Conservation (phyloP, 2,113 vertebrate species). For the Lasiurus borealis region DNA sequence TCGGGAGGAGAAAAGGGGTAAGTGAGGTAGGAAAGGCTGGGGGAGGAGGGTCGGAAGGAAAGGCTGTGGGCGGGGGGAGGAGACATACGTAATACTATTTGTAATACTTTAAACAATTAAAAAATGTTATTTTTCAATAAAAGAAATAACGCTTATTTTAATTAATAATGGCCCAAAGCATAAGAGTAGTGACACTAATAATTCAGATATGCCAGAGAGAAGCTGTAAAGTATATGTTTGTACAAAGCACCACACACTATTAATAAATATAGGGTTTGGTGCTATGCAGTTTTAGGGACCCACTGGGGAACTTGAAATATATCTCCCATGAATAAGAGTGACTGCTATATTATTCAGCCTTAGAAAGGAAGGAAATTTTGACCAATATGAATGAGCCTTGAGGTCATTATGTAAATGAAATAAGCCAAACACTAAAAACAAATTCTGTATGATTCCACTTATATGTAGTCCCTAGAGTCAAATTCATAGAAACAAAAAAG, state of each 20-base stretch:
- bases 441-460: not conserved
- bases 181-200: not conserved
- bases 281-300: not conserved
- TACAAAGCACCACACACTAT: not conserved
- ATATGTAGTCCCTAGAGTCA: not conserved
- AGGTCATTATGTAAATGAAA: not conserved
- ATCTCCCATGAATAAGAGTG: not conserved
- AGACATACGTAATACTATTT: too few species aligned
- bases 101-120: too few species aligned
- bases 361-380: slow-evolving; percentile 10
- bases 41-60: too few species aligned
- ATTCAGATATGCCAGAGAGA: not conserved
- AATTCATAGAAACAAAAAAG: not conserved
- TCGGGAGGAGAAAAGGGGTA: too few species aligned
- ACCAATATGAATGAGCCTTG: slow-evolving; percentile 5
- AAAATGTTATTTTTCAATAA: too few species aligned
- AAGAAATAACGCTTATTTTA: not conserved
- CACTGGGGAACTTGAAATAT: not conserved
- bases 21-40: too few species aligned
- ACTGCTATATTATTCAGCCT: not conserved
- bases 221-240: not conserved
- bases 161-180: not conserved
- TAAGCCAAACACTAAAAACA: not conserved
- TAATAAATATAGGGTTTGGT: not conserved
- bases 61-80: too few species aligned